A percentile compares a stretch with the other conserved stretches of the same genome.
Conservation (phyloP, 37 sponge, comb jelly and placozoan species). For the Aplysina aerophoba region DNA sequence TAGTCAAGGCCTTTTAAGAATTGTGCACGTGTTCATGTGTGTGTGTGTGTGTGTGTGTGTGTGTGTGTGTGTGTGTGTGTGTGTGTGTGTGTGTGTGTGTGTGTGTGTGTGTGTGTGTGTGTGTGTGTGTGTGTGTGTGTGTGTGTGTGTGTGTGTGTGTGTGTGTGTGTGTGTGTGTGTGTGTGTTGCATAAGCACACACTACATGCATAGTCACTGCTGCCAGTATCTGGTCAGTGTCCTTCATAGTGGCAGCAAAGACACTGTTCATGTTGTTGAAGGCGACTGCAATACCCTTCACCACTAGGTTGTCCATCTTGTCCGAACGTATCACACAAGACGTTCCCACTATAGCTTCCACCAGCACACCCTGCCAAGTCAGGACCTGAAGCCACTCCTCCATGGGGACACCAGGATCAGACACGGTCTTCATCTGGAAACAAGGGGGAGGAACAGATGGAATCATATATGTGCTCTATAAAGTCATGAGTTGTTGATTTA, state of each 20-base stretch:
- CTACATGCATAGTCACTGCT: not conserved
- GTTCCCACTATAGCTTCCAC: too few relatives aligned
- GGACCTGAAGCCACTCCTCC: too few relatives aligned
- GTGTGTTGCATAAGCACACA: not conserved
- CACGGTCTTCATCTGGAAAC: too few relatives aligned
- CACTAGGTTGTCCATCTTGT: too few relatives aligned
- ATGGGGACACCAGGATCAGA: too few relatives aligned
- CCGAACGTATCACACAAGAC: too few relatives aligned
- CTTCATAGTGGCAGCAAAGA: too few relatives aligned
- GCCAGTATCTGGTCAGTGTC: not conserved
- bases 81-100: not conserved
- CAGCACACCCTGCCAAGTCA: too few relatives aligned
- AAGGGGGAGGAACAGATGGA: too few relatives aligned
- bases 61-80: not conserved
- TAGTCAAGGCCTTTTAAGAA: not conserved
- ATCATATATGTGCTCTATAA: too few relatives aligned
- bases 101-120: slow-evolving; percentile 3
- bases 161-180: not conserved
- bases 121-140: not conserved
- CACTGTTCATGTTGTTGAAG: too few relatives aligned
- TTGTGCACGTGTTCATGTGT: not conserved
- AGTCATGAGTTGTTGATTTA: not conserved
- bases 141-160: slow-evolving; percentile 4
- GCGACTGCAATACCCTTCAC: too few relatives aligned
- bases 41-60: not conserved